Evolutionary conservation across 2,797 vertebrate genomes (phyloP).

Genomic region (Pseudomugil tenellus): DNA sequence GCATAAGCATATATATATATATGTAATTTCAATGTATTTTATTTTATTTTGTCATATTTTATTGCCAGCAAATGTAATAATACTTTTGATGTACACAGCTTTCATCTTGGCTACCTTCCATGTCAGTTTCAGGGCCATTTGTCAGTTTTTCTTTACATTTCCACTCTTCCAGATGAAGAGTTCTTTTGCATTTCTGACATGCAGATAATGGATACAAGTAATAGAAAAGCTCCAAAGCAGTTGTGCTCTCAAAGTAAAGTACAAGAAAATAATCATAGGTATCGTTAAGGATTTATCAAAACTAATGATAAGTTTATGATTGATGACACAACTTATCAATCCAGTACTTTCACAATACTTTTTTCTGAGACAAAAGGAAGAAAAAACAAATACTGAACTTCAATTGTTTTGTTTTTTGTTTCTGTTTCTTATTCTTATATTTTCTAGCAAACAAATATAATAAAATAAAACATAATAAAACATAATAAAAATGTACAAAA

Average conservation of each 20-base stretch:
- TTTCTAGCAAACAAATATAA: too few species aligned
- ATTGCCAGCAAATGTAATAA: constrained; percentile 37
- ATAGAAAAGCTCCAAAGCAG: constrained; percentile 43
- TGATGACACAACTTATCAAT: too few species aligned
- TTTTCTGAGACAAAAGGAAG: too few species aligned
- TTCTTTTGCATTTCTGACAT: constrained; percentile 65
- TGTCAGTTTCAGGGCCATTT: constrained; percentile 58
- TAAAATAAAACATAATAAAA: too few species aligned
- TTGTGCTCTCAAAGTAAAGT: constrained; percentile 40
- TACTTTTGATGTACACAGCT: constrained; percentile 26
- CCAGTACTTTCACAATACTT: too few species aligned
- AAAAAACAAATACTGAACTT: too few species aligned
- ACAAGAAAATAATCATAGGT: too few species aligned
- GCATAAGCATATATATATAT: neutral
- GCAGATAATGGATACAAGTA: constrained; percentile 53
- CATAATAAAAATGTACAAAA: too few species aligned
- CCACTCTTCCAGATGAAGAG: constrained; percentile 55
- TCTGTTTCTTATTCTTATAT: too few species aligned
- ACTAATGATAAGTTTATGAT: too few species aligned
- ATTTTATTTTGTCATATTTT: neutral
- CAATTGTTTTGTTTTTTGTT: too few species aligned
- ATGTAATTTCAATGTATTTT: neutral
- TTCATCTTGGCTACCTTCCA: constrained; percentile 36
- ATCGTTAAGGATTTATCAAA: too few species aligned
- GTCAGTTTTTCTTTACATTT: constrained; percentile 46